phyloP scores from a whole-genome alignment of 2,888 invertebrate species.

The Pandemis heparana region DNA sequence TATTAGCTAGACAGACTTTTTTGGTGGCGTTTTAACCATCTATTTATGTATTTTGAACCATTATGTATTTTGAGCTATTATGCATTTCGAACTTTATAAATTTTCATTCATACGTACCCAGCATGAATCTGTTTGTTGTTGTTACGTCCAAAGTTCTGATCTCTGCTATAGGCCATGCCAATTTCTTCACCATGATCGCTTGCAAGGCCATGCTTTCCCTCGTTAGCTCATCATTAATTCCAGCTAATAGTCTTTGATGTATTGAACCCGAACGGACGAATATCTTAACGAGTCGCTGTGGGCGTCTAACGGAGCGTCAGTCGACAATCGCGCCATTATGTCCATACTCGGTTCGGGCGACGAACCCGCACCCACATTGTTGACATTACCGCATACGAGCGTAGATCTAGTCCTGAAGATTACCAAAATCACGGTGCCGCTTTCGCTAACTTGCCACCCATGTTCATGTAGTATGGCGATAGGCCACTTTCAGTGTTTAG shows the following conservation, averaged over 20 bases:
- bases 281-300: conserved; percentile 52
- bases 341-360: conserved; percentile 66
- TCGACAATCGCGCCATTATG: conserved; percentile 74
- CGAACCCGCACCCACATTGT: conserved; percentile 78
- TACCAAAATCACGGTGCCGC: conserved; percentile 6
- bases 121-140: background rate
- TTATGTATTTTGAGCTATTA: too few species aligned
- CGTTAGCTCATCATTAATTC: conserved; percentile 9
- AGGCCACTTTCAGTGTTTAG: too few species aligned
- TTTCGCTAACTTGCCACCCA: conserved; percentile 32
- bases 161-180: background rate
- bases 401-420: conserved; percentile 26
- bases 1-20: too few species aligned
- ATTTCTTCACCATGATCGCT: conserved; percentile 5
- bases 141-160: background rate
- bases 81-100: too few species aligned
- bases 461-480: too few species aligned
- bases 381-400: conserved; percentile 52
- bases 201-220: conserved; percentile 1
- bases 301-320: conserved; percentile 60
- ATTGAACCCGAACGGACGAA: conserved; percentile 26
- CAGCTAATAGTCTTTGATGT: conserved; percentile 27
- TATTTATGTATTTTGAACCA: too few species aligned
- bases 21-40: too few species aligned
- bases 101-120: too few species aligned